Evolutionary conservation across 2,888 invertebrate species (phyloP), one percentile per base, ranked within the genome.

Genomic region (Erebia epiphron): DNA sequence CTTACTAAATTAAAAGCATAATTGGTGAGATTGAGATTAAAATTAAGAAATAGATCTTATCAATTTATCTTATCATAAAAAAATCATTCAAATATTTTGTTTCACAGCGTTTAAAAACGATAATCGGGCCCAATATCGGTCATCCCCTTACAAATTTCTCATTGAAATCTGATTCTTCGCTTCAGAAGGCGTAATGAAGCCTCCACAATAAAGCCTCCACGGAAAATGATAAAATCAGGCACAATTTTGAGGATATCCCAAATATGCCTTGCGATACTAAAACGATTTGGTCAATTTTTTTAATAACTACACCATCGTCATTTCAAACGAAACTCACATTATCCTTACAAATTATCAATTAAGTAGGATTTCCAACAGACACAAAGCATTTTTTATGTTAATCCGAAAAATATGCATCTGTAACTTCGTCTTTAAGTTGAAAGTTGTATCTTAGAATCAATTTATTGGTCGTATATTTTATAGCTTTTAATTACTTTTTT

Each of bases 281-380:
- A 84, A 76, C 79, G 80, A 76, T 78, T 75, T 79, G 75, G 78
- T 74, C 77, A 75, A 82, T 78, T 79, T 83, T 78, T 80, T 84
- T 79, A 84, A 79, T 80, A 85, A 83, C 86, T 88, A 89, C 78
- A 83, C 80, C 82, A 80, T 83, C 80, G 83, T 80, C 80, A 72
- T 67, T 68, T 70, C 60, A 77, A 87, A 86, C 81, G 81, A 86
- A 86, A 83, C 80, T 85, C 83, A 82, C 81, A 83, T 80, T 83
- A 82, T 80, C 80, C 87, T 86, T 88, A 88, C 76, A 82, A 74
- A 84, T 82, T 87, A 87, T 86, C 83, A 84, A 83, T 86, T 82
- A 80, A 75, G 61, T 60, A 61, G 67, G 74, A 67, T 73, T 66
- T 70, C 73, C 73, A 70, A 74, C 69, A 71, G 64, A 71, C 73